Evolutionary conservation across 37 sponge, comb jelly and placozoan genomes (phyloP).

Genomic region (Beroe ovata): DNA sequence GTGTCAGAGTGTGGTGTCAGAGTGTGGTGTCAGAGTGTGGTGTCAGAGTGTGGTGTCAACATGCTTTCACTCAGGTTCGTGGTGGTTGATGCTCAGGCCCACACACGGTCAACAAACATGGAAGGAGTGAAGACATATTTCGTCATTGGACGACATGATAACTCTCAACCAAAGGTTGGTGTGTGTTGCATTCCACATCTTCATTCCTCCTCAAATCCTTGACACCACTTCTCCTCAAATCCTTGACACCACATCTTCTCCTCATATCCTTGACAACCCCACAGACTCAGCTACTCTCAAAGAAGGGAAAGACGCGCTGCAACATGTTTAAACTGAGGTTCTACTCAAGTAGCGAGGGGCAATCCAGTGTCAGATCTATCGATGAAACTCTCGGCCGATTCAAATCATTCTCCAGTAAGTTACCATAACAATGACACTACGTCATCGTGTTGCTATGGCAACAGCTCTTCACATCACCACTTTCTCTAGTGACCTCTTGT

Average conservation of each 20-base stretch:
- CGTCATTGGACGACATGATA: constrained; percentile 16
- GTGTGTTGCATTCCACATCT: too few species aligned
- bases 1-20: too few species aligned
- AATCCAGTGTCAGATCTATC: constrained; percentile 12
- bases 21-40: too few species aligned
- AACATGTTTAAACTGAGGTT: constrained; percentile 10
- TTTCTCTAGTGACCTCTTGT: constrained; percentile 45
- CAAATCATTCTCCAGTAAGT: constrained; percentile 37
- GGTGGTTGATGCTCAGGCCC: background rate
- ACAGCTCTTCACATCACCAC: too few species aligned
- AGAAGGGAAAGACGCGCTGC: constrained; percentile 11
- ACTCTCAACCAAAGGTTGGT: background rate
- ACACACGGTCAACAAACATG: constrained; percentile 9
- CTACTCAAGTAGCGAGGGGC: constrained; percentile 44
- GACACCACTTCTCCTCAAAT: too few species aligned
- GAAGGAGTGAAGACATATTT: constrained; percentile 59
- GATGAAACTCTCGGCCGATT: background rate
- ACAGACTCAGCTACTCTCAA: background rate
- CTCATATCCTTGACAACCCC: too few species aligned
- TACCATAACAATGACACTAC: too few species aligned
- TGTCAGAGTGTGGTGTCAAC: too few species aligned
- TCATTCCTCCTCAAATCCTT: too few species aligned
- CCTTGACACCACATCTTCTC: too few species aligned
- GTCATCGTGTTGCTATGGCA: too few species aligned
- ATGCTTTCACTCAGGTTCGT: too few species aligned